These are phyloP conservation scores for Phaethornis superciliosus DNA, from an alignment of 2,113 vertebrate species.

Conservation along the genomic window DNA sequence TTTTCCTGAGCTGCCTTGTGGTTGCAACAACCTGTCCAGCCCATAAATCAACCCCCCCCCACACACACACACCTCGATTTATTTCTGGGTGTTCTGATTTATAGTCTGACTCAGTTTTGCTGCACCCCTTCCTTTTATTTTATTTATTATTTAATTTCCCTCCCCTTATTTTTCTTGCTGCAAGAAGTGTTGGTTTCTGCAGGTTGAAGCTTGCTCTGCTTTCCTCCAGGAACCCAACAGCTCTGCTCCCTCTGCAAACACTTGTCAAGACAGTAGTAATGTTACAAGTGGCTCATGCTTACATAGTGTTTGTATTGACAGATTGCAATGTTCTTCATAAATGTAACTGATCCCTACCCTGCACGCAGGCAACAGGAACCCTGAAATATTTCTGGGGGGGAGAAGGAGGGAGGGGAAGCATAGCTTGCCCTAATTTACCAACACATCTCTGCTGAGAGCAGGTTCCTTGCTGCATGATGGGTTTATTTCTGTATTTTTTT, in stretches of 20 bases:
- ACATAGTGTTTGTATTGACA: slow-evolving; percentile 68
- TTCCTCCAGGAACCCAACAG: background rate
- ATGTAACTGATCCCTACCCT: slow-evolving; percentile 22
- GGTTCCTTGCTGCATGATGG: background rate
- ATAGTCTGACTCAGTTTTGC: background rate
- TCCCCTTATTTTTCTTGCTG: background rate
- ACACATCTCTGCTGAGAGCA: fast-evolving
- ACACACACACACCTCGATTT: background rate
- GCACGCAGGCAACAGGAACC: slow-evolving; percentile 71
- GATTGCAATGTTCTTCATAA: slow-evolving; percentile 68
- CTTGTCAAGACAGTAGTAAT: slow-evolving; percentile 49
- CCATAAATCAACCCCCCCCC: background rate
- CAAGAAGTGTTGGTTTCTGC: background rate
- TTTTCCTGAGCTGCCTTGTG: background rate
- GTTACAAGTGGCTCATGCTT: slow-evolving; percentile 47
- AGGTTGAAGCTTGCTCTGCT: background rate
- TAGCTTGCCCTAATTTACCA: slow-evolving; percentile 58
- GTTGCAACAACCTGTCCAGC: background rate
- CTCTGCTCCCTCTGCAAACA: background rate
- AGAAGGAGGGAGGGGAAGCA: slow-evolving; percentile 40
- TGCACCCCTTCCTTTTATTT: too few species aligned
- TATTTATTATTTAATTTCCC: too few species aligned
- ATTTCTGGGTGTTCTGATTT: background rate
- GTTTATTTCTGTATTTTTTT: fast-evolving
- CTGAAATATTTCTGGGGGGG: slow-evolving; percentile 32